phyloP scores from a whole-genome alignment of 1,140 invertebrate genomes.

The Cardiocondyla obscurior region DNA sequence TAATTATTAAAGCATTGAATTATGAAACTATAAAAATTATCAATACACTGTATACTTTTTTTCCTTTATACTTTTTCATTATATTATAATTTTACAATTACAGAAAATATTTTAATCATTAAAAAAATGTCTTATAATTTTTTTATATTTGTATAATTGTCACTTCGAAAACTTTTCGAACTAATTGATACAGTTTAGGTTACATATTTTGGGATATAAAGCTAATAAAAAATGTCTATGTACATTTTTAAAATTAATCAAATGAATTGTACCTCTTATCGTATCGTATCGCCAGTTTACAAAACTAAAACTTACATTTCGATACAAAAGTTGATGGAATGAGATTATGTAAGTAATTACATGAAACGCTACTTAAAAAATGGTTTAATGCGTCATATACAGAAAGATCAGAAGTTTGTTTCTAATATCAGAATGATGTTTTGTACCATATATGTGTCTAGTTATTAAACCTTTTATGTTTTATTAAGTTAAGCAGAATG shows the following conservation, averaged over 20 bases:
- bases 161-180: background rate
- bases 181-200: background rate
- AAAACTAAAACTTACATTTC: constrained; percentile 23
- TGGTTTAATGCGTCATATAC: constrained; percentile 68
- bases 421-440: constrained; percentile 63
- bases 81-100: background rate
- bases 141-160: background rate
- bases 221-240: constrained; percentile 1
- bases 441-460: constrained; percentile 54
- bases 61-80: background rate
- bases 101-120: background rate
- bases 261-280: background rate
- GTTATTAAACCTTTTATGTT: constrained; percentile 57
- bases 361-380: constrained; percentile 73
- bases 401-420: constrained; percentile 45
- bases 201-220: background rate
- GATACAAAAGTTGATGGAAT: constrained; percentile 50
- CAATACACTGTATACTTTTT: background rate
- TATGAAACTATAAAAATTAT: background rate
- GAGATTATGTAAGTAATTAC: constrained; percentile 47
- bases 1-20: background rate
- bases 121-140: background rate
- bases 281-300: background rate
- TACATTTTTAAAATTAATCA: constrained; percentile 2
- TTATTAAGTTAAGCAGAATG: constrained; percentile 72